Percentiles rank a stretch among this genome's conserved stretches.
phyloP scores from a whole-genome alignment of 2,113 vertebrate genomes.

The Sinocyclocheilus grahami region DNA sequence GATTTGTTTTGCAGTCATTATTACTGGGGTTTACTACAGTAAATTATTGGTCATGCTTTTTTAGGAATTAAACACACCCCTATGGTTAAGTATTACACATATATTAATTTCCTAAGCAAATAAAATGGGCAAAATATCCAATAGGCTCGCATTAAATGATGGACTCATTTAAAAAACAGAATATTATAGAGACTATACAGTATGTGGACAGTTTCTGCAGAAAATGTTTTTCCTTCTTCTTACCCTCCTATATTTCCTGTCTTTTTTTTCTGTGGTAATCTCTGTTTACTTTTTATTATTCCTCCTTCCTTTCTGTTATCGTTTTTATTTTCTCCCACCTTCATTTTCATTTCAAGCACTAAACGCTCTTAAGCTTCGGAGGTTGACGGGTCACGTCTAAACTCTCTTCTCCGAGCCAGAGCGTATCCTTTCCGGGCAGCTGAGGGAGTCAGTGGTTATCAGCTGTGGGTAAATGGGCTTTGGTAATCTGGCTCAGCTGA shows the following conservation, averaged over 20 bases:
- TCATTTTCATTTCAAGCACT: conserved; percentile 36
- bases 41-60: neutral
- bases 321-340: neutral
- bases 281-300: neutral
- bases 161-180: neutral
- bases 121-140: neutral
- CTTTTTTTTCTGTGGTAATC: neutral
- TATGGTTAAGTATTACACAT: neutral
- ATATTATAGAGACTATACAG: neutral
- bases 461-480: conserved; percentile 48
- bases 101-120: neutral
- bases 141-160: neutral
- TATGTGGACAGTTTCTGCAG: neutral
- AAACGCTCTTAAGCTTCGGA: conserved; percentile 11
- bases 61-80: neutral
- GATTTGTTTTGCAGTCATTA: neutral
- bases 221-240: neutral
- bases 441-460: conserved; percentile 42
- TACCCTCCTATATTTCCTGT: neutral
- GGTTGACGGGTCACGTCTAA: conserved; percentile 32
- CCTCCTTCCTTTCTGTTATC: conserved; percentile 2
- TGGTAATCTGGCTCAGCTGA: conserved; percentile 56
- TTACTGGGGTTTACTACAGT: neutral
- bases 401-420: neutral
- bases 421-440: conserved; percentile 10